Percentiles rank a stretch among this genome's conserved stretches.
Conservation (phyloP, 2,113 vertebrate species). For the Dicrurus megarhynchus region DNA sequence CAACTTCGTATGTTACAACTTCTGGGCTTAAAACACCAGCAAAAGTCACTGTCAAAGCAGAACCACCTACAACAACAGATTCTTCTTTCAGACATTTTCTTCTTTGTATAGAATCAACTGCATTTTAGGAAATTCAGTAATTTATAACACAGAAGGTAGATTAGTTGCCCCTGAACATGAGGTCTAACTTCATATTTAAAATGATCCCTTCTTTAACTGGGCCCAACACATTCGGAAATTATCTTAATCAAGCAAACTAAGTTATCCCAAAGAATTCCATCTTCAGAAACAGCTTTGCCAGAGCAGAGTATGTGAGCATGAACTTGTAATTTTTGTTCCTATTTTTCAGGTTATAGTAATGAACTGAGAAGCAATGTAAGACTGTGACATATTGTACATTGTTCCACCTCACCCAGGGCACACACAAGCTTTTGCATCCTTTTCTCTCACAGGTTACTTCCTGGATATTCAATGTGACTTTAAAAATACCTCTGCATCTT, state of each 20-base stretch:
- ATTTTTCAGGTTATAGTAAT: background rate
- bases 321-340: background rate
- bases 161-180: background rate
- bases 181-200: background rate
- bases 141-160: background rate
- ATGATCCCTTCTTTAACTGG: background rate
- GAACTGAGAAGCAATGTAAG: background rate
- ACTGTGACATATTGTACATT: fast-evolving
- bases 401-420: background rate
- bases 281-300: background rate
- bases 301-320: background rate
- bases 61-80: background rate
- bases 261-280: background rate
- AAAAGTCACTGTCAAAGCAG: background rate
- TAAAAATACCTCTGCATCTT: background rate
- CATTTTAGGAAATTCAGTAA: background rate
- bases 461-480: background rate
- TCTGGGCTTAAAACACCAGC: slow-evolving; percentile 6
- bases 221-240: background rate
- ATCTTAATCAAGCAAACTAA: background rate
- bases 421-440: background rate
- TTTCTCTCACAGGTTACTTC: background rate
- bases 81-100: background rate
- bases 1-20: background rate
- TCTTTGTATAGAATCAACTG: background rate